These are phyloP conservation scores for Drosophila neotestacea DNA, from an alignment of 2,888 invertebrate species.

Conservation along the genomic window DNA sequence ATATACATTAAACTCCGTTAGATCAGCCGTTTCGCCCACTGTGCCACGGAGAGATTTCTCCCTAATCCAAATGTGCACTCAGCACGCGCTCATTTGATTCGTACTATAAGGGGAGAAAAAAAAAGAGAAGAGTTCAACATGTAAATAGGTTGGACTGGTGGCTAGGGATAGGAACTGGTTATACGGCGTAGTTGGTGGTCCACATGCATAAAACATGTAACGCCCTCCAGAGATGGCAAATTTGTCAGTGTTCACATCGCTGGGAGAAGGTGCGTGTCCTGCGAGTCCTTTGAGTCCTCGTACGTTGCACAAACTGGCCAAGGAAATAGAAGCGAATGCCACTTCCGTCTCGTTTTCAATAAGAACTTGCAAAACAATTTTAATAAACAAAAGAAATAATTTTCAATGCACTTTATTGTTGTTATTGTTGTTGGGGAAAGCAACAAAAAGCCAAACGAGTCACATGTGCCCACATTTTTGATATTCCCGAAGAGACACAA, in stretches of 20 bases:
- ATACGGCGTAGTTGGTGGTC: slow-evolving; percentile 27
- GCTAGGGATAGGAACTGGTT: slow-evolving; percentile 18
- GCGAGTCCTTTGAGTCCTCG: background rate
- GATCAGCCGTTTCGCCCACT: too few relatives aligned
- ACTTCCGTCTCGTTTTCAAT: slow-evolving; percentile 56
- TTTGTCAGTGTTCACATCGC: slow-evolving; percentile 29
- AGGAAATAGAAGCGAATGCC: slow-evolving; percentile 16
- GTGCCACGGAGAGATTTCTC: background rate
- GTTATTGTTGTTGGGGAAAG: slow-evolving; percentile 31
- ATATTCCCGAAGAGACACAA: slow-evolving; percentile 14
- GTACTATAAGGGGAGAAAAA: slow-evolving; percentile 26
- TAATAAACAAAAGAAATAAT: slow-evolving; percentile 68
- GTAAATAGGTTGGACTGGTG: slow-evolving; percentile 56
- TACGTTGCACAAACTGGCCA: slow-evolving; percentile 13
- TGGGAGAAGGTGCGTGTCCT: slow-evolving; percentile 38
- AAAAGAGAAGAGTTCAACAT: slow-evolving; percentile 49
- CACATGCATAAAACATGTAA: slow-evolving; percentile 57
- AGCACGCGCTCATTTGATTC: slow-evolving; percentile 61
- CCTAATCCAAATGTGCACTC: slow-evolving; percentile 46
- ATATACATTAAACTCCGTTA: too few relatives aligned
- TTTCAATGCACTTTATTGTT: slow-evolving; percentile 59
- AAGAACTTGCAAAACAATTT: slow-evolving; percentile 60
- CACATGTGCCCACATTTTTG: slow-evolving; percentile 57
- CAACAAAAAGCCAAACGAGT: slow-evolving; percentile 21
- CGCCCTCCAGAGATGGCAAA: slow-evolving; percentile 33